phyloP scores from a whole-genome alignment of 2,888 invertebrate genomes.

The Zhengitettix transpicula region DNA sequence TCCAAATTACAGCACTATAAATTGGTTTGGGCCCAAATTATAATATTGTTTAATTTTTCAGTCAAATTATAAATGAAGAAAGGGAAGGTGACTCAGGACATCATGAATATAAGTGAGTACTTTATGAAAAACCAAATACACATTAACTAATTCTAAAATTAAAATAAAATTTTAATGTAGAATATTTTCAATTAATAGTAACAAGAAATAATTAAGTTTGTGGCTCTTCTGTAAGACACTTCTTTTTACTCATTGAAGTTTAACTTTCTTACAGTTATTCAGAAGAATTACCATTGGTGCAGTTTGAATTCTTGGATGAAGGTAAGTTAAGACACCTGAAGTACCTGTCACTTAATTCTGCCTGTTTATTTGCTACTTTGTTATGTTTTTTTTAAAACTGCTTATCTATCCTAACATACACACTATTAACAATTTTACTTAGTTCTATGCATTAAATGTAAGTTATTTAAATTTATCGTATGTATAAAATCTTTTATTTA shows the following conservation, averaged over 20 bases:
- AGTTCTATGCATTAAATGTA: too few species aligned
- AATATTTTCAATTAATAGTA: not conserved
- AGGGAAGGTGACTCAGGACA: constrained; percentile 34
- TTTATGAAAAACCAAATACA: not conserved
- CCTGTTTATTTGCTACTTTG: too few species aligned
- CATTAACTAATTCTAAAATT: not conserved
- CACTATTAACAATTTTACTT: too few species aligned
- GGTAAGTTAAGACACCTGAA: constrained; percentile 21
- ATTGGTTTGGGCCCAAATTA: too few species aligned
- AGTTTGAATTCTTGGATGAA: constrained; percentile 53
- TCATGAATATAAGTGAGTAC: constrained; percentile 24
- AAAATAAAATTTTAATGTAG: not conserved
- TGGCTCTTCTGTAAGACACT: not conserved
- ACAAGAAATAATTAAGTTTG: not conserved
- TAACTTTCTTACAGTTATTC: constrained; percentile 33
- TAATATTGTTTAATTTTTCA: constrained; percentile 25
- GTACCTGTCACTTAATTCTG: too few species aligned
- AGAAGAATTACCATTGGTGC: constrained; percentile 50
- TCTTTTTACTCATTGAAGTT: not conserved
- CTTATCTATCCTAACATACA: too few species aligned
- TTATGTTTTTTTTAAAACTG: too few species aligned
- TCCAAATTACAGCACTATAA: too few species aligned
- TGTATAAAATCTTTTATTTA: too few species aligned
- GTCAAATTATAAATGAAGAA: constrained; percentile 51
- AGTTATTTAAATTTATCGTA: too few species aligned